Evolutionary conservation across 1,140 invertebrate genomes (phyloP), one percentile per base, ranked within the genome.

Genomic region (Micrasema longulum): DNA sequence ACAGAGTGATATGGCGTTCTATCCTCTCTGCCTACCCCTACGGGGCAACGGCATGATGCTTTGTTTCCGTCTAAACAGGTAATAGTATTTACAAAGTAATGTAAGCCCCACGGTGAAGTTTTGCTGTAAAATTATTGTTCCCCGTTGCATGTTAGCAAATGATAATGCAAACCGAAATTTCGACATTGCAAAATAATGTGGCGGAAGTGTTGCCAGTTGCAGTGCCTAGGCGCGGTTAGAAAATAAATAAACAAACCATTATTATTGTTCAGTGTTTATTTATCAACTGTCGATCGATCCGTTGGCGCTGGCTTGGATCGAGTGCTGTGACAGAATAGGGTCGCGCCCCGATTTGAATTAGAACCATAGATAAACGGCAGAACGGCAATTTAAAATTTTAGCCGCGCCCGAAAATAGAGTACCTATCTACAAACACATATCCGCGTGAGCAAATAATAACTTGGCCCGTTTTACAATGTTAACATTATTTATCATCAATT

Each of bases 71-170:
- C n/a, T n/a, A n/a, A n/a, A n/a, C n/a, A n/a, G n/a, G n/a, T n/a
- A n/a, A n/a, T n/a, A n/a, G n/a, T n/a, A n/a, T n/a, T 20, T 20
- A 48, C n/a, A 18, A 48, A 48, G 47, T 48, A 48, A 48, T 48
- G 2, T 16, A 16, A 16, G 16, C 16, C 47, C 47, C 20, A 16
- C 47, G 47, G 47, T 16, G 47, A 48, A 18, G 10, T 18, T 48
- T 20, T 10, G 47, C 20, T 16, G 47, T 48, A 20, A 48, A 48
- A 22, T 16, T 2, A 16, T 47, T 16, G 26, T 55, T 36, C 26
- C 26, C 52, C 22, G 35, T 31, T 55, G 52, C 52, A 31, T 55
- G 50, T 53, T 53, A 12, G 22, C 22, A 53, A 53, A 53, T 53
- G 9, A 6, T 53, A 52, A 52, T 23, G 12, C 22, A 55, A 5